Percentiles rank a stretch among this genome's conserved stretches.
phyloP scores from a whole-genome alignment of 2,113 vertebrate genomes.

The Macquaria ambigua region DNA sequence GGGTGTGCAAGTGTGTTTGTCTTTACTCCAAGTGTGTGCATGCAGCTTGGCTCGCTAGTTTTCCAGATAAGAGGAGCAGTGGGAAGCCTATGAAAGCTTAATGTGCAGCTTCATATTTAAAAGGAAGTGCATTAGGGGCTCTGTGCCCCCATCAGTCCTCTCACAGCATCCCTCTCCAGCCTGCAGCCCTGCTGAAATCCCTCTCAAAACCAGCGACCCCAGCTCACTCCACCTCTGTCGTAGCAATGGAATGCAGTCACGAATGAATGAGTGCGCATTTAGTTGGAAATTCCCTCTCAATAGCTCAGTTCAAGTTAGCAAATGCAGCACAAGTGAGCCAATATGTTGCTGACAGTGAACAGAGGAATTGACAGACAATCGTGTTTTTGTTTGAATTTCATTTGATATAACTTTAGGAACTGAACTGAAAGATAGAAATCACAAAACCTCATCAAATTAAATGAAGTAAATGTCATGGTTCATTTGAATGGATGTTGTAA shows the following conservation, averaged over 20 bases:
- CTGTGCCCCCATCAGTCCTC: conserved; percentile 65
- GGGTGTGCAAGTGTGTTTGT: conserved; percentile 19
- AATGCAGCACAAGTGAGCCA: conserved; percentile 27
- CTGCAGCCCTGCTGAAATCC: conserved; percentile 61
- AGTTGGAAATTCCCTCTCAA: conserved; percentile 43
- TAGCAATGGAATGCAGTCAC: conserved; percentile 38
- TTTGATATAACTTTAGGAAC: conserved; percentile 10
- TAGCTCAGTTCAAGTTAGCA: conserved; percentile 39
- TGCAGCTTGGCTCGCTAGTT: conserved; percentile 52
- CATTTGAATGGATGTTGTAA: background rate
- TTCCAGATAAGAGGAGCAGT: conserved; percentile 68
- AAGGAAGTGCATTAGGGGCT: conserved; percentile 79
- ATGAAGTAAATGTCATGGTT: background rate
- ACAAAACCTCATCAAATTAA: background rate
- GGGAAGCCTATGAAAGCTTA: conserved; percentile 80
- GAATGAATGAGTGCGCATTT: conserved; percentile 54
- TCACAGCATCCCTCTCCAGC: conserved; percentile 58
- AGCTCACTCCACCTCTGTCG: conserved; percentile 45
- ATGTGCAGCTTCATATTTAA: conserved; percentile 80
- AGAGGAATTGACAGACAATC: background rate
- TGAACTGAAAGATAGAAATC: background rate
- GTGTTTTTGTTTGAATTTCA: conserved; percentile 20
- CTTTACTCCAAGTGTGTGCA: conserved; percentile 43
- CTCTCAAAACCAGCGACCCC: conserved; percentile 52
- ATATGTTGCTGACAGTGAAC: conserved; percentile 20